A percentile compares a stretch with the other conserved stretches of the same genome.
These are phyloP conservation scores for Lucinisca nassula DNA, from an alignment of 2,888 invertebrate genomes.

Conservation along the genomic window DNA sequence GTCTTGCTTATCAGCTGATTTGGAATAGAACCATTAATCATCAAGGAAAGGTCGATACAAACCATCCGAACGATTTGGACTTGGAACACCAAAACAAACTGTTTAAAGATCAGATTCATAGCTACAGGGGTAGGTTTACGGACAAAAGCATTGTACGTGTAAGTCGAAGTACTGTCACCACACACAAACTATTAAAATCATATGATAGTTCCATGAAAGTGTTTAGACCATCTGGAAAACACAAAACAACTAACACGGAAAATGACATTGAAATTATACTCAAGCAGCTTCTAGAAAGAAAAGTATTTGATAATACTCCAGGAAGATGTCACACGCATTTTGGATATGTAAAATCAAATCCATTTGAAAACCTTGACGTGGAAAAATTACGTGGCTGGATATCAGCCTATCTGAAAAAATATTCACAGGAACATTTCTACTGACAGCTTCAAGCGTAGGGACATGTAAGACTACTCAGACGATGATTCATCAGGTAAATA, in stretches of 20 bases:
- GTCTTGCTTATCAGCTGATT: constrained; percentile 38
- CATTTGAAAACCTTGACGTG: neutral
- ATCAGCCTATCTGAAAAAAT: no score
- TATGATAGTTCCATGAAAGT: neutral
- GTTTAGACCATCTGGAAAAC: constrained; percentile 20
- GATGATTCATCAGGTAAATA: neutral
- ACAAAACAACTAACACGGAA: constrained; percentile 29
- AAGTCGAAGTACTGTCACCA: constrained; percentile 18
- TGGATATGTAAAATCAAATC: neutral
- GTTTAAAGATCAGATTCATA: constrained; percentile 61
- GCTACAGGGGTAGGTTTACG: constrained; percentile 54
- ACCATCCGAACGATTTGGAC: no score
- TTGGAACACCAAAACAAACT: constrained; percentile 55
- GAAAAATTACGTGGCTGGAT: no score
- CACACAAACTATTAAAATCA: neutral
- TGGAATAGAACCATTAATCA: constrained; percentile 65
- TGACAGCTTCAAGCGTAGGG: no score
- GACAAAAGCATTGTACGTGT: constrained; percentile 50
- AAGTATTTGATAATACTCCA: neutral
- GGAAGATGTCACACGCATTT: neutral
- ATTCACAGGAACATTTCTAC: no score
- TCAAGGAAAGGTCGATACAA: constrained; percentile 37
- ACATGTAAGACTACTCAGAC: no score
- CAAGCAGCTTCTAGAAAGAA: neutral
- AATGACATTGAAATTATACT: neutral